These are phyloP conservation scores for Mesoligia furuncula DNA, from an alignment of 2,888 invertebrate genomes.

Conservation along the genomic window DNA sequence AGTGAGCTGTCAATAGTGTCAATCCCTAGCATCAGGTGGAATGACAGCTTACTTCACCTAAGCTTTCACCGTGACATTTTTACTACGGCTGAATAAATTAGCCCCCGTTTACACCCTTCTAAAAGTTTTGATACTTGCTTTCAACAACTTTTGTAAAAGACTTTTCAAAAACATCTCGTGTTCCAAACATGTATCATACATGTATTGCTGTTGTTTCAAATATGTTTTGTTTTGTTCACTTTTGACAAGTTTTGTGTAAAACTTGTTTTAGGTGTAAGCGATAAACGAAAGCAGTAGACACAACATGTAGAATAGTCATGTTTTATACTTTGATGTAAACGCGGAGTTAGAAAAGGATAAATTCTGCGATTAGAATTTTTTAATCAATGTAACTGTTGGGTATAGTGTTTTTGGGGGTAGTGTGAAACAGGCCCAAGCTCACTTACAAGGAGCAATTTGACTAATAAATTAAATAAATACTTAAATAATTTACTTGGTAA, in stretches of 20 bases:
- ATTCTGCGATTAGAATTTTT: not conserved
- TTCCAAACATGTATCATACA: not conserved
- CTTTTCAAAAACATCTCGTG: not conserved
- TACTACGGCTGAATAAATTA: not conserved
- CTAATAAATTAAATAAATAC: not conserved
- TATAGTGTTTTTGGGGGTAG: not conserved
- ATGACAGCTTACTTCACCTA: not conserved
- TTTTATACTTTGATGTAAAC: not conserved
- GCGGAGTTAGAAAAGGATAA: too few relatives aligned
- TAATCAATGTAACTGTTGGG: not conserved
- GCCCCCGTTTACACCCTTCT: not conserved
- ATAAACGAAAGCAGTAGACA: too few relatives aligned
- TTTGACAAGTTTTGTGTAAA: not conserved
- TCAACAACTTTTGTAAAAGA: not conserved
- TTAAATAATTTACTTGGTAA: not conserved
- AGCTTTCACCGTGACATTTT: not conserved
- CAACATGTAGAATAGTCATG: not conserved
- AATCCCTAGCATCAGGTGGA: not conserved
- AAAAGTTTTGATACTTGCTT: not conserved
- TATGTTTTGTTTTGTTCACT: not conserved
- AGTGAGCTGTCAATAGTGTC: not conserved
- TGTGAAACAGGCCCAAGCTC: not conserved
- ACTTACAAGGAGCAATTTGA: slow-evolving; percentile 1
- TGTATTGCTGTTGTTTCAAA: not conserved
- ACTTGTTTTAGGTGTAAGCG: not conserved